Conservation (phyloP, 2,888 invertebrate species). For the Lasioglossum pauxillum region DNA sequence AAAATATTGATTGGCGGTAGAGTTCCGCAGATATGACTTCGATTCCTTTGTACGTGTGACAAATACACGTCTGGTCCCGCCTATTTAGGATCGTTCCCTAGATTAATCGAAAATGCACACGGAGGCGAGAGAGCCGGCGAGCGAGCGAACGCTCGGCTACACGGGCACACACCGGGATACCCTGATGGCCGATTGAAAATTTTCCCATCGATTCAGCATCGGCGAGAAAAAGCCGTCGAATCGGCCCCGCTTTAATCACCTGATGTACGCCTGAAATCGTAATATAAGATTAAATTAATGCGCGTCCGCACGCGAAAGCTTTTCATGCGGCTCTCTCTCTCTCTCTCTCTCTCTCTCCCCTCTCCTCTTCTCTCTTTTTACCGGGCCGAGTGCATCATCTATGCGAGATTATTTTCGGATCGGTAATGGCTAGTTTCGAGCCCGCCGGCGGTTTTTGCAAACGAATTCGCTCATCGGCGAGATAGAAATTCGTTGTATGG, state of each 20-base stretch:
- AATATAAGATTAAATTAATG: slow-evolving; percentile 53
- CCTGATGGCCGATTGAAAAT: slow-evolving; percentile 24
- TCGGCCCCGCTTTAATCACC: slow-evolving; percentile 46
- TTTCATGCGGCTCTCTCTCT: neutral
- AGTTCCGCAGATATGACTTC: slow-evolving; percentile 69
- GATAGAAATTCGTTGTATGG: neutral
- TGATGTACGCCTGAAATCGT: slow-evolving; percentile 40
- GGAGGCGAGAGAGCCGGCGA: neutral
- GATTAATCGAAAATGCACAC: slow-evolving; percentile 59
- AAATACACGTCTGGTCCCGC: slow-evolving; percentile 63
- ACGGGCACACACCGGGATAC: neutral
- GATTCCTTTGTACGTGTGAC: slow-evolving; percentile 71
- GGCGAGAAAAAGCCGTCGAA: neutral
- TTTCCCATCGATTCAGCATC: slow-evolving; percentile 11
- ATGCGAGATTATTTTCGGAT: slow-evolving; percentile 22
- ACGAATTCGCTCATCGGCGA: neutral
- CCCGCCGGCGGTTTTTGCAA: neutral
- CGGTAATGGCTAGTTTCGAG: slow-evolving; percentile 12
- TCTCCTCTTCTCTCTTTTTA: slow-evolving; percentile 27
- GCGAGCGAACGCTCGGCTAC: neutral
- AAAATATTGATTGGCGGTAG: slow-evolving; percentile 76
- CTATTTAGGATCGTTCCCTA: slow-evolving; percentile 65
- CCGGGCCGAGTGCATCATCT: neutral
- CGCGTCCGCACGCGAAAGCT: slow-evolving; percentile 21
- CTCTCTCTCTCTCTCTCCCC: neutral